phyloP scores from a whole-genome alignment of 2,797 vertebrate species.

The Rousettus madagascariensis region DNA sequence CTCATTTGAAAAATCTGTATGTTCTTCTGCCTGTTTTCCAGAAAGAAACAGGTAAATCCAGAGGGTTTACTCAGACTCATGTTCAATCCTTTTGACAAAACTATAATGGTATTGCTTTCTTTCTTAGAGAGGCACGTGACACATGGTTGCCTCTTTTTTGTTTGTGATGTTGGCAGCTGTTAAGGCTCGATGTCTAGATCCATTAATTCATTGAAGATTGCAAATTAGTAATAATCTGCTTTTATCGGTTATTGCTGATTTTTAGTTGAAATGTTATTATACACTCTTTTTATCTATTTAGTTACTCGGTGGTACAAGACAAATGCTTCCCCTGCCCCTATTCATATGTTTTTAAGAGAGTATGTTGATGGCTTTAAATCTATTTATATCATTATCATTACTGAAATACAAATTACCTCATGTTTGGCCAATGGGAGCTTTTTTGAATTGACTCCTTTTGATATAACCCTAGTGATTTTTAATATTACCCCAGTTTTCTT shows the following conservation, averaged over 20 bases:
- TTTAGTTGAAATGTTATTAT: not conserved
- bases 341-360: not conserved
- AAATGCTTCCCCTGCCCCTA: not conserved
- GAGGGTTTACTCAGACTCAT: not conserved
- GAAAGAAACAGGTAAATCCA: not conserved
- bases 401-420: not conserved
- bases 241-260: not conserved
- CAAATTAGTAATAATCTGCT: not conserved
- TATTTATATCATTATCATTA: not conserved
- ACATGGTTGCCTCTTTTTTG: not conserved
- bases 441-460: not conserved
- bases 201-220: not conserved
- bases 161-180: not conserved
- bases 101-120: not conserved
- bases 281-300: not conserved
- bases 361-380: not conserved
- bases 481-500: not conserved
- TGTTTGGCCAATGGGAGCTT: not conserved
- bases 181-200: not conserved
- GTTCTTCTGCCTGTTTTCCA: not conserved
- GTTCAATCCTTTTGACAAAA: not conserved
- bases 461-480: not conserved
- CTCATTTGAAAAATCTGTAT: not conserved
- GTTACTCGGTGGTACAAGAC: not conserved
- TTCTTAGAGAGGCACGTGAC: not conserved